Conservation (phyloP, 2,888 invertebrate genomes). For the Uloborus plumipes region DNA sequence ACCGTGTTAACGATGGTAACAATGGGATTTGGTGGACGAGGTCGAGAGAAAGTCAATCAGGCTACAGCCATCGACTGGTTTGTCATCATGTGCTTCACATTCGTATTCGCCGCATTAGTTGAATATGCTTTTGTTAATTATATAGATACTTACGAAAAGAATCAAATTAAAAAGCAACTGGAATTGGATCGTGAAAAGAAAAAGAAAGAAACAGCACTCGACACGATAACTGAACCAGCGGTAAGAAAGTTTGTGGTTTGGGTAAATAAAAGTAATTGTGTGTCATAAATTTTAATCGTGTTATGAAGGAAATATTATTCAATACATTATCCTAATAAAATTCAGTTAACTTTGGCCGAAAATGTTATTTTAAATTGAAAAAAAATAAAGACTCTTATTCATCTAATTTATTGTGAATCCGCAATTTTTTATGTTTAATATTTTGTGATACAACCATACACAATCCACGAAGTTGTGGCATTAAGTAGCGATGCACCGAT, state of each 20-base stretch:
- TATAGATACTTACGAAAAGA: constrained; percentile 64
- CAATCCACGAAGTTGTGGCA: too few species aligned
- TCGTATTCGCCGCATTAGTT: constrained; percentile 90
- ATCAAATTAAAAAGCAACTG: constrained; percentile 51
- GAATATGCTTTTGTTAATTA: constrained; percentile 96
- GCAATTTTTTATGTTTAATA: too few species aligned
- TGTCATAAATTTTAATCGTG: not conserved
- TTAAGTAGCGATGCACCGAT: too few species aligned
- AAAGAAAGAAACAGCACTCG: constrained; percentile 41
- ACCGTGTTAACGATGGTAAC: constrained; percentile 95
- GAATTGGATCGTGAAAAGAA: constrained; percentile 56
- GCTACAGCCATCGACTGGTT: constrained; percentile 97
- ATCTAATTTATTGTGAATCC: too few species aligned
- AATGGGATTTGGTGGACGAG: constrained; percentile 87
- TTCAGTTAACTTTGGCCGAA: too few species aligned
- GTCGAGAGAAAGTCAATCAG: constrained; percentile 91
- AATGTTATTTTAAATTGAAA: too few species aligned
- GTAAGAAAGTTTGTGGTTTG: constrained; percentile 13
- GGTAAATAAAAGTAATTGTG: not conserved
- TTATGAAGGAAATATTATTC: too few species aligned
- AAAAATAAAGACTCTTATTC: too few species aligned
- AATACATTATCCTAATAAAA: too few species aligned
- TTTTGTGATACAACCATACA: too few species aligned
- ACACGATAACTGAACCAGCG: constrained; percentile 37
- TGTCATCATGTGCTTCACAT: constrained; percentile 90